These are phyloP conservation scores for Holcopasites calliopsidis DNA, from an alignment of 1,140 invertebrate species.

Conservation along the genomic window DNA sequence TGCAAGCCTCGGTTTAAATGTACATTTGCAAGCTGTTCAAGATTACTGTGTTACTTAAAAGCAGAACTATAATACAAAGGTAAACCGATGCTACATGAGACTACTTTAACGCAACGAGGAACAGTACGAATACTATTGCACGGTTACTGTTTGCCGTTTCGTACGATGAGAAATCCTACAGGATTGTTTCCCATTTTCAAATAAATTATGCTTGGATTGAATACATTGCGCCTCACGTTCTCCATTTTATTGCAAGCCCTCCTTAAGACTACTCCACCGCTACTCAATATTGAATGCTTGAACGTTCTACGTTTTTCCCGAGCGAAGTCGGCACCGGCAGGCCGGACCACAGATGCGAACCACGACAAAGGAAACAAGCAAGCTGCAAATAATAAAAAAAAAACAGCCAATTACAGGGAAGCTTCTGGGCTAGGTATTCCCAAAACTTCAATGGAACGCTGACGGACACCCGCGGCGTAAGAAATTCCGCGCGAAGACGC, in stretches of 20 bases:
- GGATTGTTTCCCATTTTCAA: not conserved
- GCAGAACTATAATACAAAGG: not conserved
- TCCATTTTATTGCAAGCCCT: not conserved
- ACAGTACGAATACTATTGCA: constrained; percentile 37
- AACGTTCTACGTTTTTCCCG: too few species aligned
- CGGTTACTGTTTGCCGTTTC: constrained; percentile 8
- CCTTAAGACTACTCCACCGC: not conserved
- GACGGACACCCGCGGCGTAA: constrained; percentile 40
- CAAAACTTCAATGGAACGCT: constrained; percentile 28
- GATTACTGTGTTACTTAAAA: not conserved
- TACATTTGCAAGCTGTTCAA: not conserved
- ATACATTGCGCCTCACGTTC: not conserved
- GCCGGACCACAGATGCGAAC: not conserved
- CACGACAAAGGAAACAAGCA: not conserved
- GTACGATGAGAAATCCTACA: constrained; percentile 13
- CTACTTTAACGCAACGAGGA: too few species aligned
- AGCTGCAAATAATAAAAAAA: not conserved
- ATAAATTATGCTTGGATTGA: not conserved
- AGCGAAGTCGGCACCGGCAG: not conserved
- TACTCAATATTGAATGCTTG: too few species aligned
- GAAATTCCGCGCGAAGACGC: constrained; percentile 41
- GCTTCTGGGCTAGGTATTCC: constrained; percentile 14
- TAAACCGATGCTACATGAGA: constrained; percentile 2
- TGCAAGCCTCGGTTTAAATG: constrained; percentile 5
- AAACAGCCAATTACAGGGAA: constrained; percentile 29